phyloP scores from a whole-genome alignment of 1,140 invertebrate species.

The Eulimnadia texana region DNA sequence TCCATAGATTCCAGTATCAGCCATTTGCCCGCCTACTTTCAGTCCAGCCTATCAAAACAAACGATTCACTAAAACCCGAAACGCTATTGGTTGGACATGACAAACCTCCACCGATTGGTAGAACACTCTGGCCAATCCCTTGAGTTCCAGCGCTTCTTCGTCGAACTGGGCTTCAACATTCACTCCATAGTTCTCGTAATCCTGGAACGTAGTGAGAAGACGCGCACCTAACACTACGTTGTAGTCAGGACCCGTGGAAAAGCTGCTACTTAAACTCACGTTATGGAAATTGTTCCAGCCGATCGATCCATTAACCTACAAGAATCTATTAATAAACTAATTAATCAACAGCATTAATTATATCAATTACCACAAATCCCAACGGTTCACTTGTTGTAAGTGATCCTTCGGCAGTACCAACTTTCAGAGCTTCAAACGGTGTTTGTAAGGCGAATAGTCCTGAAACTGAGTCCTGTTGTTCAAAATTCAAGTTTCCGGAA shows the following conservation, averaged over 20 bases:
- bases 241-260: too few species aligned
- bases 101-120: too few species aligned
- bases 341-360: not conserved
- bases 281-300: too few species aligned
- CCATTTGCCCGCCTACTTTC: not conserved
- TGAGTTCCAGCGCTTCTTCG: too few species aligned
- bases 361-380: not conserved
- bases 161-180: too few species aligned
- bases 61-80: not conserved
- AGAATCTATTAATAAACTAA: not conserved
- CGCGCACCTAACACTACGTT: too few species aligned
- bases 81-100: too few species aligned
- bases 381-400: not conserved
- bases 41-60: not conserved
- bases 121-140: too few species aligned
- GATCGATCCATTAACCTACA: not conserved
- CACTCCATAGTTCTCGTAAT: too few species aligned
- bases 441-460: not conserved
- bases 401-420: not conserved
- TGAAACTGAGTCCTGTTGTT: not conserved
- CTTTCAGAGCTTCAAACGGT: constrained; percentile 3
- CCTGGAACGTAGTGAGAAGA: too few species aligned
- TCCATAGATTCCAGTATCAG: not conserved
- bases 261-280: too few species aligned
- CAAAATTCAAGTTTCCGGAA: not conserved